Base-by-base conservation (phyloP, 1,140 invertebrate genomes). In the Drosophila sucinea region DNA sequence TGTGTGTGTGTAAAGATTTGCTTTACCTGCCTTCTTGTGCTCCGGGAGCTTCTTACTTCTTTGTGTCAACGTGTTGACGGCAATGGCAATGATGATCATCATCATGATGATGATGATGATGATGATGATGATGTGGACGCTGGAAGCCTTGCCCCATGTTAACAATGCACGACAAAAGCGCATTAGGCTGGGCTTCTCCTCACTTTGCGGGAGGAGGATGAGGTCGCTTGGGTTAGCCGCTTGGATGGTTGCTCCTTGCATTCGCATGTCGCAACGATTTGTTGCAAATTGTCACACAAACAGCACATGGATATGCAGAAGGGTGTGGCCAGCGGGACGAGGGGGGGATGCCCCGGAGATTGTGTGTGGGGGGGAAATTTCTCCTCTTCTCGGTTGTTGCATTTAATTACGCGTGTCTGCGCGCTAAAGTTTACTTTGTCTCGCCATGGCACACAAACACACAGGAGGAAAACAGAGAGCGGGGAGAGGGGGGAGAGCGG, bases 141-240 rank as follows among this genome's bases (percentile, higher is more conserved):
- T 44, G 60, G 65, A 29, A 58, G 69, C 41, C 40, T 35, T 30
- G 63, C 68, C 51, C 55, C 70, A 55, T 81, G 81, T 77, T 81
- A 86, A 85, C 81, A 85, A 79, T 85, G 83, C 75, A 79, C 83
- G 69, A 87, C 82, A 86, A 86, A 86, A 87, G 79, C 82, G 82
- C 83, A 86, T 86, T 86, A 86, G 60, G 40, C 5, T 40, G 51
- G 40, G 44, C 6, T 38, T 2, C 44, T 47, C 44, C 17, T 27
- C 44, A 27, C 44, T 51, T 51, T 11, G 3, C n/a, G 17, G 23
- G 23, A 29, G 3, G 32, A 35, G 38, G 54, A 62, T 68, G 76
- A 56, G 79, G 74, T 75, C 68, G 71, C 41, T 66, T 41, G 60
- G 55, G 74, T 77, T 67, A 74, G 38, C 60, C 63, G 75, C 75